Evolutionary conservation across 2,888 invertebrate genomes (phyloP), one percentile per base, ranked within the genome.

Genomic region (Allolobophora icterica): DNA sequence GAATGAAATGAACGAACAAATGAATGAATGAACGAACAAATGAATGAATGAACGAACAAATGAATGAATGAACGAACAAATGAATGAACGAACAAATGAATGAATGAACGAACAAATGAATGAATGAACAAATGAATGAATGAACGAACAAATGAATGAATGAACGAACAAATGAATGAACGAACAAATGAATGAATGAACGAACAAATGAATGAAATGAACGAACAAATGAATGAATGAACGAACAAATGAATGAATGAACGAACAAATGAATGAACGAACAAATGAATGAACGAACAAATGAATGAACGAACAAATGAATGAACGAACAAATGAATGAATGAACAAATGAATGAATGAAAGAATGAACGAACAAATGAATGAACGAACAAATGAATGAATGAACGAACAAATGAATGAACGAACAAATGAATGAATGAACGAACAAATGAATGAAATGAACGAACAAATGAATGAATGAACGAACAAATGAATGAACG

Each of bases 371-470:
- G 33, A 87, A 34, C 1, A 24, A 33, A 34, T 33, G 87, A 87
- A 33, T 21, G 33, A 87, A 87, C 24, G n/a, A 33, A n/a, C 19
- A 30, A 87, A 87, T 11, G 87, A 34, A 87, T n/a, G 87, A 34
- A 87, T 87, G 87, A 21, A 87, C 5, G 38, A 87, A 87, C 6
- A 8, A 87, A 87, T n/a, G 33, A 38, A 87, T 33, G 33, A 38
- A 87, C 33, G 87, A 87, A 87, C 13, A 33, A 87, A 87, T n/a
- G 87, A 87, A 87, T 2, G 87, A 8, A 87, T n/a, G 33, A 87
- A 87, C 33, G 33, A 87, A 1, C 24, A 15, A n/a, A 33, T n/a
- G n/a, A n/a, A n/a, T n/a, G 19, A 30, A 1, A 87, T 30, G 15
- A 87, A 33, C 30, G 19, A 87, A 87, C 30, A 33, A 87, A 1